Conservation (phyloP, 2,113 vertebrate species). For the Neoarius graeffei region DNA sequence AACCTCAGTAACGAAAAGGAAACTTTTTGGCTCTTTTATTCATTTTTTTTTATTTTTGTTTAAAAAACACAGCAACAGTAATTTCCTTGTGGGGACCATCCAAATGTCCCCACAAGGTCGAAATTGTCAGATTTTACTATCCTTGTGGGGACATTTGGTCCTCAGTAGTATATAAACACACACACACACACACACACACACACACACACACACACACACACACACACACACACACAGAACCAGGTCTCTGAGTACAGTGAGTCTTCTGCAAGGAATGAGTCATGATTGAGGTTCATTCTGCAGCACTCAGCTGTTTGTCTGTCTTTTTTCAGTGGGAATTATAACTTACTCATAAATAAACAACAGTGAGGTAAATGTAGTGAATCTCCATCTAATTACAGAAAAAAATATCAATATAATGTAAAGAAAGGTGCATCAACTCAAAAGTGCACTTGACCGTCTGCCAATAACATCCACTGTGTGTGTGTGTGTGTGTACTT, state of each 20-base stretch:
- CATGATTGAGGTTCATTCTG: background rate
- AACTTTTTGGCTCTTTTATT: too few species aligned
- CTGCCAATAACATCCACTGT: background rate
- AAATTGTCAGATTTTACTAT: too few species aligned
- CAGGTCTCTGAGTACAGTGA: background rate
- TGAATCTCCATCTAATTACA: slow-evolving; percentile 10
- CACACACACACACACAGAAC: background rate
- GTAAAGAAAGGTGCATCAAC: slow-evolving; percentile 1
- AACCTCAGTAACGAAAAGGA: too few species aligned
- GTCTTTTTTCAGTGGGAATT: background rate
- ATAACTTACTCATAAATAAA: background rate
- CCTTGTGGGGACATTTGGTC: too few species aligned
- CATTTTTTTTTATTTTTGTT: too few species aligned
- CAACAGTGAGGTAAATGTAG: background rate
- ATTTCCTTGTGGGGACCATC: too few species aligned
- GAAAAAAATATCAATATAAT: background rate
- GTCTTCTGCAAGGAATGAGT: background rate
- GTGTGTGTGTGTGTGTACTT: background rate
- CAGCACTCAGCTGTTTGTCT: background rate
- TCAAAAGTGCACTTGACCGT: background rate
- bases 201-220: background rate
- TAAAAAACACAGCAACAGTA: too few species aligned
- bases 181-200: too few species aligned
- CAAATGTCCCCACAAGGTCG: too few species aligned
- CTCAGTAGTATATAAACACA: background rate